Evolutionary conservation across 2,888 invertebrate species (phyloP), one percentile per base, ranked within the genome.

Genomic region (Papilio protenor): DNA sequence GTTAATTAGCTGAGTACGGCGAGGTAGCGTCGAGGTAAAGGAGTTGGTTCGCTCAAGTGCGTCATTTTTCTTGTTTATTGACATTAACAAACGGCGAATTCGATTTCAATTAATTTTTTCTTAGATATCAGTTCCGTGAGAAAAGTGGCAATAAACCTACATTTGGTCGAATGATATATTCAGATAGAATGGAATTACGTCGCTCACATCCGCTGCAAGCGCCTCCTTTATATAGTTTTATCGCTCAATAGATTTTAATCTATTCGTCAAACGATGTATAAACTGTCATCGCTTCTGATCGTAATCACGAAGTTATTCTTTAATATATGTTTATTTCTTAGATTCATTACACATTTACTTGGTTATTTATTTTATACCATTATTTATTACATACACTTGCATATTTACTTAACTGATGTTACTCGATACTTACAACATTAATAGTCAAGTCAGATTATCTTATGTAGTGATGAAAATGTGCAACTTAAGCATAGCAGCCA

Each of bases 141-240:
- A 94, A 94, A 94, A 93, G 90, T 88, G 90, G 93, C 90, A 93
- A 94, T 94, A 94, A 94, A 94, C 94, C 94, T 94, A 94, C 93
- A 93, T 94, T 93, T 88, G 86, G 88, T 84, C 86, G 90, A 91
- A 92, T 93, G 92, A 94, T 93, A 92, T 93, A 94, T 94, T 93
- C 92, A 92, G 92, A 93, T 93, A 91, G 91, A 92, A 92, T 93
- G 89, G 88, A 92, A 90, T 93, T 91, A 91, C 92, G 90, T 92
- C 87, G 88, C 86, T 89, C 88, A 88, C 91, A 93, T 94, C 94
- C 94, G 94, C 88, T 91, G 91, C 89, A 90, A 89, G 91, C 91
- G 89, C 89, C 91, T 91, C 88, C 88, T 87, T 88, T 87, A 84
- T 87, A 88, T 90, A 87, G 87, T 87, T 88, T 88, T 87, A 89